Evolutionary conservation across 2,888 invertebrate species (phyloP).

Genomic region (Drosophila monieri): DNA sequence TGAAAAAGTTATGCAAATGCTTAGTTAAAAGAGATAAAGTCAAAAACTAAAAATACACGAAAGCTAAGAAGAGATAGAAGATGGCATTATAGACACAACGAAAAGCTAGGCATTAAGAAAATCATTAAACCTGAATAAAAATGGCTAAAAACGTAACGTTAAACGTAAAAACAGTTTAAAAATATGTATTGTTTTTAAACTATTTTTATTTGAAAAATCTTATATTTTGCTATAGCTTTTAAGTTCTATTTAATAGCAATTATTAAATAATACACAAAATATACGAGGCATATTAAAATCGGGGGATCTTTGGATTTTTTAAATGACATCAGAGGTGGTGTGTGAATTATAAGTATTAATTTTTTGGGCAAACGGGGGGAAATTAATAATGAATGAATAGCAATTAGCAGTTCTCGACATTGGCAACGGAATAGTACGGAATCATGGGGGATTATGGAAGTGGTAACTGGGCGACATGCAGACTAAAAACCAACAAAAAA

Average conservation of each 20-base stretch:
- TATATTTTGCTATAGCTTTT: neutral
- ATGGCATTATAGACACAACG: conserved; percentile 30
- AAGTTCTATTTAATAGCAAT: conserved; percentile 10
- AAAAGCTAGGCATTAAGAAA: conserved; percentile 15
- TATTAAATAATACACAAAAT: conserved; percentile 1
- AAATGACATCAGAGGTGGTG: conserved; percentile 17
- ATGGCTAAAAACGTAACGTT: too few relatives aligned
- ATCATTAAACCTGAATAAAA: conserved; percentile 13
- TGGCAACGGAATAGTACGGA: conserved; percentile 8
- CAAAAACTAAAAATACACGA: conserved; percentile 13
- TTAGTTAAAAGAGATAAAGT: conserved; percentile 41
- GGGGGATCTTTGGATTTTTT: conserved; percentile 3
- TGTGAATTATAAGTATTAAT: conserved; percentile 26
- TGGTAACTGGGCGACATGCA: conserved; percentile 23
- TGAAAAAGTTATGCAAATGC: conserved; percentile 53
- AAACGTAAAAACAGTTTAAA: conserved; percentile 14
- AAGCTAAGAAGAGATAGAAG: conserved; percentile 26
- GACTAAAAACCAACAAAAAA: conserved; percentile 33
- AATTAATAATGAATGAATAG: conserved; percentile 35
- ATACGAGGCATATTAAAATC: conserved; percentile 15
- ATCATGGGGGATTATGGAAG: conserved; percentile 5
- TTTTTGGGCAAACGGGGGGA: conserved; percentile 20
- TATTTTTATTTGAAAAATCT: neutral
- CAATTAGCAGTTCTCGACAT: conserved; percentile 30
- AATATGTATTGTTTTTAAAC: conserved; percentile 2